Conservation (phyloP, 2,888 invertebrate genomes). For the Heliothis peltigera region DNA sequence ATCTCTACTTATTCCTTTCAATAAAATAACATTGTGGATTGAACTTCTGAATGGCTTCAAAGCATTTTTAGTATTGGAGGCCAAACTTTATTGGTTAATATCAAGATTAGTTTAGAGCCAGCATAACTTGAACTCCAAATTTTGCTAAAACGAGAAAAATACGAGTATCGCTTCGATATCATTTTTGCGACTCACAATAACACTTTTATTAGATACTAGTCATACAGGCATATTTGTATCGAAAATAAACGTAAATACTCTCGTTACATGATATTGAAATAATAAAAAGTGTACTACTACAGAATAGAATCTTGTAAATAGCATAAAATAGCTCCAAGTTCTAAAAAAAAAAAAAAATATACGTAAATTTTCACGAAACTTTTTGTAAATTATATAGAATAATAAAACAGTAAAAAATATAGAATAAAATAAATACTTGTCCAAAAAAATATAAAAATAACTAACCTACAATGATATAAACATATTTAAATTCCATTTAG, state of each 20-base stretch:
- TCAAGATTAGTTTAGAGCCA: background rate
- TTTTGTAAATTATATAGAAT: no score
- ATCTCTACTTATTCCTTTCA: constrained; percentile 43
- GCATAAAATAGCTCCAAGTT: no score
- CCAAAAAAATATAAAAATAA: no score
- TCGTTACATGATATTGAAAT: background rate
- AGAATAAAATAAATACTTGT: no score
- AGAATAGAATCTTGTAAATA: background rate
- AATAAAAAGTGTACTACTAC: background rate
- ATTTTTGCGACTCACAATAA: constrained; percentile 24
- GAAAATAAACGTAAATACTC: background rate
- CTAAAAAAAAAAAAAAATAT: no score
- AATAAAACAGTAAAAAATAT: no score
- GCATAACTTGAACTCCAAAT: constrained; percentile 18
- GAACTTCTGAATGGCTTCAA: constrained; percentile 35
- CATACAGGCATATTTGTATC: background rate
- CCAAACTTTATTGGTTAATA: background rate
- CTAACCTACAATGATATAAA: no score
- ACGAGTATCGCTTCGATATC: constrained; percentile 7
- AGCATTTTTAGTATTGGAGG: constrained; percentile 15
- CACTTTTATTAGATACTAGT: background rate
- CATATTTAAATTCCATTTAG: no score
- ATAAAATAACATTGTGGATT: constrained; percentile 34
- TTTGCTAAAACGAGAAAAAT: constrained; percentile 30
- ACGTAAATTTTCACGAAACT: no score